Conservation (phyloP, 2,888 invertebrate species). For the Drosophila atroscutellata region DNA sequence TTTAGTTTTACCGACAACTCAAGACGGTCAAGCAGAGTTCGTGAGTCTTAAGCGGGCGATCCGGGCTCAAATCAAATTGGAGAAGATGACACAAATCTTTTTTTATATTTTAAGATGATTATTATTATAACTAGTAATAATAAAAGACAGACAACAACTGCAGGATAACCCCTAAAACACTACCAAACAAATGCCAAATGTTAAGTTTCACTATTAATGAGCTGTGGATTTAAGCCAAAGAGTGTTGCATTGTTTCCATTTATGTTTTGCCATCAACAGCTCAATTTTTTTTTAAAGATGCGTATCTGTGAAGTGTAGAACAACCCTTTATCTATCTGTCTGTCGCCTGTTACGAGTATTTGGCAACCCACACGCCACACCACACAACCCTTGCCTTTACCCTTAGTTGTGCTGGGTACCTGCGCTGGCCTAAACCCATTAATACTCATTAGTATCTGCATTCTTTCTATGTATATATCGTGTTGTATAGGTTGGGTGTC, state of each 20-base stretch:
- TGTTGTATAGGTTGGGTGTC: conserved; percentile 13
- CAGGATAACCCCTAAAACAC: too few relatives aligned
- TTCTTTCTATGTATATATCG: conserved; percentile 25
- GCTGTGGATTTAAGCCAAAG: not conserved
- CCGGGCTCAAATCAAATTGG: not conserved
- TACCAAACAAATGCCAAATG: not conserved
- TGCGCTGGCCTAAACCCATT: conserved; percentile 63
- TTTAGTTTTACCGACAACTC: too few relatives aligned
- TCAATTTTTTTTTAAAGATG: conserved; percentile 46
- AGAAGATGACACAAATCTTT: too few relatives aligned
- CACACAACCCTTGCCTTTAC: conserved; percentile 14
- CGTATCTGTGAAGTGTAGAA: conserved; percentile 51
- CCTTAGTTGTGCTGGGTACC: conserved; percentile 37
- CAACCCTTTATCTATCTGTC: conserved; percentile 62
- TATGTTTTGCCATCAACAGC: conserved; percentile 38
- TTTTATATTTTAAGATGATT: not conserved
- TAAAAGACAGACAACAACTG: not conserved
- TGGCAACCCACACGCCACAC: conserved; percentile 30
- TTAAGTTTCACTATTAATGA: not conserved
- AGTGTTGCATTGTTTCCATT: conserved; percentile 29
- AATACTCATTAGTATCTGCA: conserved; percentile 77
- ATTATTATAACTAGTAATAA: not conserved
- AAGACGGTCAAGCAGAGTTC: not conserved
- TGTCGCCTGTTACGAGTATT: conserved; percentile 57
- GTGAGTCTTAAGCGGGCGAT: not conserved